Evolutionary conservation across 2,888 invertebrate genomes (phyloP), one percentile per base, ranked within the genome.

Genomic region (Mamestra brassicae): DNA sequence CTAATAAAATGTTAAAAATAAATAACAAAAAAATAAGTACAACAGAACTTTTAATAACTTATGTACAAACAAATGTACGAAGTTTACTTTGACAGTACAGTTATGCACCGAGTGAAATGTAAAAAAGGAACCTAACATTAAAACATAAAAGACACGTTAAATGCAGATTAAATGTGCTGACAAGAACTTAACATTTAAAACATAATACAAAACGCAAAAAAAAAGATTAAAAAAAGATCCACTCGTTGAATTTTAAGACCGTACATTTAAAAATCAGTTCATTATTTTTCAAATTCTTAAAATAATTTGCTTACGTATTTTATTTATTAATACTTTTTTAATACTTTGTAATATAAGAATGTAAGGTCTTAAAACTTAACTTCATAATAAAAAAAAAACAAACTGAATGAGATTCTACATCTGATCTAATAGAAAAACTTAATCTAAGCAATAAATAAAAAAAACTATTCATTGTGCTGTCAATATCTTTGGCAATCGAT

Each of bases 31-130:
- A 85, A 88, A 45, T 71, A 85, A 89, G 85, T 89, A 90, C 87
- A 92, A 92, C 88, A 93, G 90, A 92, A 92, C 89, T 93, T 87
- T 95, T 95, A 95, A 95, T 95, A 93, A 91, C 88, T 90, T 94
- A 93, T 93, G 89, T 94, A 94, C 93, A 94, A 89, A 84, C 90
- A 86, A 87, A 80, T 88, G 89, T 88, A 89, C 86, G 86, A 78
- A 83, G 86, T 79, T 74, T 74, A 72, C 67, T 85, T 76, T 72
- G 78, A 86, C 76, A 74, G 80, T 86, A 88, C 80, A 83, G 77
- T 81, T 71, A 85, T 78, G 78, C 83, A 87, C 80, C 69, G 71
- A 83, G 63, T 72, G 70, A 80, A 76, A 73, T 76, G 78, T 76
- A 79, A 74, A 80, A 88, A 82, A 82, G 86, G 86, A 88, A 86